A percentile compares a stretch with the other conserved stretches of the same genome.
These are phyloP conservation scores for Drosophila nigromelanica DNA, from an alignment of 1,140 invertebrate genomes.

Conservation along the genomic window DNA sequence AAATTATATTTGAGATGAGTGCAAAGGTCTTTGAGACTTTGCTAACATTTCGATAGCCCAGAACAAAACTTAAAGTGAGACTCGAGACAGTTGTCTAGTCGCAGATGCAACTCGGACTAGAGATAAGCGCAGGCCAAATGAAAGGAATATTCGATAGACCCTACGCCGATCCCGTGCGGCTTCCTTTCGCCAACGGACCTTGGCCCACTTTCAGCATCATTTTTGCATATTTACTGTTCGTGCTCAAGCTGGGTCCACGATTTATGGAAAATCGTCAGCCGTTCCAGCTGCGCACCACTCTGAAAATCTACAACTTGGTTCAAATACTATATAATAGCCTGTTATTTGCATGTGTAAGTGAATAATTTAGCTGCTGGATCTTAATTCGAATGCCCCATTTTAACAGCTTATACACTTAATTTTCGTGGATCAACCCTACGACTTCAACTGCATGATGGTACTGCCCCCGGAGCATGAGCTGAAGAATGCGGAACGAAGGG, in stretches of 20 bases:
- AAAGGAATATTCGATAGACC: conserved; percentile 20
- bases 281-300: conserved; percentile 89
- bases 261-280: conserved; percentile 93
- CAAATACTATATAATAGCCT: conserved; percentile 84
- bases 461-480: conserved; percentile 43
- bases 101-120: not conserved
- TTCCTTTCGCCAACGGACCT: conserved; percentile 89
- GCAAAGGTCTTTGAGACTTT: conserved; percentile 1
- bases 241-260: conserved; percentile 86
- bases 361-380: not conserved
- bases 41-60: not conserved
- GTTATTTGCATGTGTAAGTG: conserved; percentile 33
- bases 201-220: conserved; percentile 89
- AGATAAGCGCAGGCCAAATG: conserved; percentile 26
- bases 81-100: not conserved
- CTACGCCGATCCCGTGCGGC: conserved; percentile 32
- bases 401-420: conserved; percentile 24
- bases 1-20: not conserved
- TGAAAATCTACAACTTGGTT: conserved; percentile 91
- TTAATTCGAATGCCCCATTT: not conserved
- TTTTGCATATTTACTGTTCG: conserved; percentile 89
- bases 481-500: conserved; percentile 34
- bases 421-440: conserved; percentile 10
- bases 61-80: not conserved
- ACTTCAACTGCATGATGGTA: conserved; percentile 30